Base-by-base conservation (phyloP, 2,113 vertebrate genomes). In the Sinocyclocheilus anophthalmus region DNA sequence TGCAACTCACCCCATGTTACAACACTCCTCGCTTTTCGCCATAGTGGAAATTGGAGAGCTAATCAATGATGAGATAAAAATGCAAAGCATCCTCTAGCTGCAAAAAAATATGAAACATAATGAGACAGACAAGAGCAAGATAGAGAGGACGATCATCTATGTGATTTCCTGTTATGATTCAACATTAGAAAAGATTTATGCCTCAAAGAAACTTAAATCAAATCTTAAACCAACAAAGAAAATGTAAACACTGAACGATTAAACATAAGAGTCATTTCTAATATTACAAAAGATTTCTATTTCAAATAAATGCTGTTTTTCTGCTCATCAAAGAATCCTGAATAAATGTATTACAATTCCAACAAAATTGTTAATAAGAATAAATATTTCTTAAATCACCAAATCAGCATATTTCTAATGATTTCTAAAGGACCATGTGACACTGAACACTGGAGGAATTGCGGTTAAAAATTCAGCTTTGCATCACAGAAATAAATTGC, bases 21-120 rank as follows among this genome's bases (percentile, higher is more conserved):
- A 48, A 50, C 73, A 50, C 13, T 18, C 67, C 14, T 18, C 18
- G 67, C 67, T 70, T 18, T 37, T 33, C 3, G 16, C 33, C n/a
- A 24, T 16, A 18, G 37, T 6, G 0, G n/a, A 67, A 67, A 67
- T 3, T 26, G 39, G 37, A 81, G 79, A 81, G 59, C n/a, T 26
- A 81, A 81, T 67, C 37, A 65, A 67, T 65, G 14, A n/a, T 67
- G 37, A 67, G 39, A 67, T 81, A 67, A 26, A 81, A 57, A 76
- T 53, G 1, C 14, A 61, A n/a, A 48, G 14, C 13, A 65, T 63
- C 37, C 8, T 65, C 57, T 33, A 12, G 14, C 30, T 59, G 53
- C 26, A 59, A 18, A 59, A 33, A 33, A 55, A 78, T 42, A 67
- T 26, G 8, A 48, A 63, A 13, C 42, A 65, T 0, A 81, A 45